Base-by-base conservation (phyloP, 2,888 invertebrate genomes). In the Frankliniella intonsa region DNA sequence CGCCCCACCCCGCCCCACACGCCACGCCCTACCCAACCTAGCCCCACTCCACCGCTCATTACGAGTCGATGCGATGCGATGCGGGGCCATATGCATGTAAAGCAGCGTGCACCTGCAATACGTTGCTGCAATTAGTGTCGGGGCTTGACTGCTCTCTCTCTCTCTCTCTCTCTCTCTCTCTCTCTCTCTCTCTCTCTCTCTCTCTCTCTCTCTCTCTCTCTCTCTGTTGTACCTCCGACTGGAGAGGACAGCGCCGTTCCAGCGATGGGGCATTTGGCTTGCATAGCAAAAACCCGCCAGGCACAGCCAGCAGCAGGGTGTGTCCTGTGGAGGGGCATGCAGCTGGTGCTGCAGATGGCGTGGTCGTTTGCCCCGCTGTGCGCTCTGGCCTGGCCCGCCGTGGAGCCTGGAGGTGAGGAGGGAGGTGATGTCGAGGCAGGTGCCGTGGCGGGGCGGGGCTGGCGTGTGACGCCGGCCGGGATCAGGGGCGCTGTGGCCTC, bases 21-120 rank as follows among this genome's bases (percentile, higher is more conserved):
- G 7, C 17, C 12, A 12, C 55, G 55, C 55, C 12, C 55, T 8
- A 12, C 14, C 55, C 14, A 3, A 3, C 55, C 55, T 8, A 2
- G 14, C 17, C 55, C 55, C 55, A 7, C 80, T 7, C 80, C 80
- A 11, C 81, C 11, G n/a, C 81, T 81, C 49, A 50, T 81, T 81
- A 50, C 81, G 49, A 81, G 50, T 81, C 49, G 62, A 81, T 55
- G 81, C 62, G 62, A 62, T 12, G 55, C 62, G 62, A 55, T 55
- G 55, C 55, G 69, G 38, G 38, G 69, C 69, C 69, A 76, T 76
- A 76, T 76, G 69, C 69, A 76, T 76, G 69, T 76, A 76, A 76
- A 76, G 69, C 69, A 76, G 69, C 11, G 38, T 38, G 38, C 38
- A 38, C 38, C 38, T 38, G 38, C 38, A 38, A 38, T 38, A 38